A percentile compares a stretch with the other conserved stretches of the same genome.
Conservation (phyloP, 2,888 invertebrate species). For the Xestia ashworthii region DNA sequence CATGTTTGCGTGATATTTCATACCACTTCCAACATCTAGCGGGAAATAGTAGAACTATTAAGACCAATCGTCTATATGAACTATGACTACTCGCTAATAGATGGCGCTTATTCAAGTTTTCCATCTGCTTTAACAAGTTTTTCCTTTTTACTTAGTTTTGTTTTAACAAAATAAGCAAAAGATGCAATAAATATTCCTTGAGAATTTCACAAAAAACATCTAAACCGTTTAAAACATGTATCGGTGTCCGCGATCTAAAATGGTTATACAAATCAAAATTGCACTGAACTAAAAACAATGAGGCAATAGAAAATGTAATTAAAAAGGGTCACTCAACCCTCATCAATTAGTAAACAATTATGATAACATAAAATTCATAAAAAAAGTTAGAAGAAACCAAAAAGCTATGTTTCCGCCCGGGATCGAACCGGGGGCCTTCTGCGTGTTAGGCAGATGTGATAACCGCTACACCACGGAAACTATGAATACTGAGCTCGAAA, state of each 20-base stretch:
- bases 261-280: too few relatives aligned
- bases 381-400: constrained; percentile 48
- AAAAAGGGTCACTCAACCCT: background rate
- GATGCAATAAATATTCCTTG: too few relatives aligned
- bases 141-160: too few relatives aligned
- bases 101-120: constrained; percentile 30
- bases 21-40: constrained; percentile 43
- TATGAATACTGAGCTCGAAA: rapidly evolving
- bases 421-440: constrained; percentile 97
- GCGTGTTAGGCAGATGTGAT: constrained; percentile 98
- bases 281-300: too few relatives aligned
- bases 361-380: constrained; percentile 29
- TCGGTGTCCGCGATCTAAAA: too few relatives aligned
- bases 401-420: constrained; percentile 94
- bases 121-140: too few relatives aligned
- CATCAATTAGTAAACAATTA: background rate
- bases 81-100: constrained; percentile 32
- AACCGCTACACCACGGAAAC: constrained; percentile 97
- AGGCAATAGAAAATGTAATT: background rate
- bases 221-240: too few relatives aligned
- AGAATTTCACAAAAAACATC: background rate
- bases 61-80: background rate
- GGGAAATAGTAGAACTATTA: constrained; percentile 24
- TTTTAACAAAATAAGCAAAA: too few relatives aligned
- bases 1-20: background rate